Evolutionary conservation across 2,113 vertebrate genomes (phyloP).

Genomic region (Thymallus thymallus): DNA sequence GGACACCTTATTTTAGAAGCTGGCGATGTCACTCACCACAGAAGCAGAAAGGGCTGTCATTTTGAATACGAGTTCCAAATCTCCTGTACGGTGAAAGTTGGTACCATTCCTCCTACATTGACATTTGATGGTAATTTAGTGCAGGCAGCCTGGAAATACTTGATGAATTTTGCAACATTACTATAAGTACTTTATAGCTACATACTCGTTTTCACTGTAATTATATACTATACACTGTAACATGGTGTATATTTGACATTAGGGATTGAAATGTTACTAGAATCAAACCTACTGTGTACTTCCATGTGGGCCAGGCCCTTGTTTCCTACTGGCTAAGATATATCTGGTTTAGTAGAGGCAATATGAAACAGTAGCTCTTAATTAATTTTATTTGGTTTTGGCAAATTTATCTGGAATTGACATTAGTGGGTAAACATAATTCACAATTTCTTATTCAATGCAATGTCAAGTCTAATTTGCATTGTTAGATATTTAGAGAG

Average conservation of each 20-base stretch:
- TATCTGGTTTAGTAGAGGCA: not conserved
- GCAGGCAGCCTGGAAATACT: constrained; percentile 50
- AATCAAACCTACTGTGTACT: not conserved
- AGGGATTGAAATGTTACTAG: not conserved
- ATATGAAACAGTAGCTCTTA: not conserved
- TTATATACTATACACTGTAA: not conserved
- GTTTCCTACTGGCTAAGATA: not conserved
- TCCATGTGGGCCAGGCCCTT: not conserved
- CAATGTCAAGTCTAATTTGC: not conserved
- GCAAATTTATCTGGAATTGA: not conserved
- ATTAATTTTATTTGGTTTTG: not conserved
- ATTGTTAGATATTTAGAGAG: not conserved
- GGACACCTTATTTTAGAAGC: constrained; percentile 71
- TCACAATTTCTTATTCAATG: not conserved
- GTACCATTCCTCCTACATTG: constrained; percentile 56
- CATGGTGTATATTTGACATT: not conserved
- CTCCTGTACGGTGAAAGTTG: constrained; percentile 29
- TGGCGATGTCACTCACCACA: constrained; percentile 42
- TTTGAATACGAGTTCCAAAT: constrained; percentile 36
- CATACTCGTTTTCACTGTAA: constrained; percentile 27
- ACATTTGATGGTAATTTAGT: constrained; percentile 57
- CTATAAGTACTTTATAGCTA: constrained; percentile 32
- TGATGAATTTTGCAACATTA: constrained; percentile 40
- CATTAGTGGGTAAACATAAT: not conserved
- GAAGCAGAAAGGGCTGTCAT: constrained; percentile 43